Evolutionary conservation across 2,888 invertebrate species (phyloP), one percentile per base, ranked within the genome.

Genomic region (Rutpela maculata): DNA sequence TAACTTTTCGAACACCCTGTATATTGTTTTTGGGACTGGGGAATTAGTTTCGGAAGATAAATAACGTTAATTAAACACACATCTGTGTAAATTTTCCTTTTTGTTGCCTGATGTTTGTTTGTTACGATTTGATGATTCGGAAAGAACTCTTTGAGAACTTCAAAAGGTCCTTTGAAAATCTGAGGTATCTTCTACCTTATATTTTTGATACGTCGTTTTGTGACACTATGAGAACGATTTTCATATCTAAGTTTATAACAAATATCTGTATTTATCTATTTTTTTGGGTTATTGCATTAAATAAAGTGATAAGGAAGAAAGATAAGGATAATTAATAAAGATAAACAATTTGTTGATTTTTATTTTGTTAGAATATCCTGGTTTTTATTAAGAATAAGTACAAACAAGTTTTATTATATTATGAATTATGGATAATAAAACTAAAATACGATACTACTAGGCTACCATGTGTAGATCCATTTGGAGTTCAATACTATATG

Each of bases 301-400:
- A 62, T 15, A 62, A 62, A 62, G 18, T 35, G 63, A 63, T 63
- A 63, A 63, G 63, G 63, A 63, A 63, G 35, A n/a, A 15, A 35
- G 63, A 63, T 63, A 63, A 63, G 9, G 63, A 38, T 63, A 63
- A 63, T 63, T 17, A 35, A 18, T 35, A 38, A 22, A 63, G 19
- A 63, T 63, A 63, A 63, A 63, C 17, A 63, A 38, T 63, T 62
- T 9, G 38, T 18, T 63, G 63, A 18, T 35, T n/a, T 63, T 63
- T 38, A 9, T 63, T n/a, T 31, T 35, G 31, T 38, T 38, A 63
- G 31, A 35, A 38, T 63, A 22, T 63, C 63, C 17, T n/a, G 26
- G 15, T 7, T 60, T 60, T 63, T 60, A 22, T 60, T 60, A 43
- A 43, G 43, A 11, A 43, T 43, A 12, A 12, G 11, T 43, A 43